Percentiles rank a stretch among this genome's conserved stretches.
These are phyloP conservation scores for Keiferia lycopersicella DNA, from an alignment of 2,888 invertebrate species.

Conservation along the genomic window DNA sequence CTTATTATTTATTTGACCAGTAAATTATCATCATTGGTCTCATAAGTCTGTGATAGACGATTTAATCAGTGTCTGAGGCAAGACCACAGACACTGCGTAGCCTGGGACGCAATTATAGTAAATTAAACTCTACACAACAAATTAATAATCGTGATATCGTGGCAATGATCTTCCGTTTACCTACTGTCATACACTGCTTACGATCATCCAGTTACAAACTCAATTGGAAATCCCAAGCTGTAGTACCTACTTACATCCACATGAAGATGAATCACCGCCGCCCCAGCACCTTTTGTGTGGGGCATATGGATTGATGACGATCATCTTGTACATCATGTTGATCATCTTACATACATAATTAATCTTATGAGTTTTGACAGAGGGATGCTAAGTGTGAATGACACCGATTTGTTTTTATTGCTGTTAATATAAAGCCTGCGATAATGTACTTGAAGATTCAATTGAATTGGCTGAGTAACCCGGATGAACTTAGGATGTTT, in stretches of 20 bases:
- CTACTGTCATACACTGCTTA: not conserved
- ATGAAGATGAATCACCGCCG: slow-evolving; percentile 9
- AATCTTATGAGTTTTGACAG: slow-evolving; percentile 35
- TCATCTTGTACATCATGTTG: not conserved
- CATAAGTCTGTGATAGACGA: no score
- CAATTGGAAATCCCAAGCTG: not conserved
- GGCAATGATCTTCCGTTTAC: slow-evolving; percentile 8
- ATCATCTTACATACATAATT: not conserved
- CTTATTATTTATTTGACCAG: not conserved
- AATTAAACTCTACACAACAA: not conserved
- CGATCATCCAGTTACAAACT: slow-evolving; percentile 6
- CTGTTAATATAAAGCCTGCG: not conserved
- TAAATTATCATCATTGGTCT: no score
- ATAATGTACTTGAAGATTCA: slow-evolving; percentile 2
- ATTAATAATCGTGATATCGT: not conserved
- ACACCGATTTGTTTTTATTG: slow-evolving; percentile 5
- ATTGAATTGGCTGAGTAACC: not conserved
- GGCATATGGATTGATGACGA: slow-evolving; percentile 10
- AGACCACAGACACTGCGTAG: no score
- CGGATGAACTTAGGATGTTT: not conserved
- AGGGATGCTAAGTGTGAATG: slow-evolving; percentile 37
- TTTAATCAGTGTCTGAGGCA: no score
- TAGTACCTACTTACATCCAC: not conserved
- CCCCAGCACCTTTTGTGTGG: slow-evolving; percentile 8
- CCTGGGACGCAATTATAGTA: no score